Evolutionary conservation across 2,888 invertebrate genomes (phyloP).

Genomic region (Netelia fuscicornis): DNA sequence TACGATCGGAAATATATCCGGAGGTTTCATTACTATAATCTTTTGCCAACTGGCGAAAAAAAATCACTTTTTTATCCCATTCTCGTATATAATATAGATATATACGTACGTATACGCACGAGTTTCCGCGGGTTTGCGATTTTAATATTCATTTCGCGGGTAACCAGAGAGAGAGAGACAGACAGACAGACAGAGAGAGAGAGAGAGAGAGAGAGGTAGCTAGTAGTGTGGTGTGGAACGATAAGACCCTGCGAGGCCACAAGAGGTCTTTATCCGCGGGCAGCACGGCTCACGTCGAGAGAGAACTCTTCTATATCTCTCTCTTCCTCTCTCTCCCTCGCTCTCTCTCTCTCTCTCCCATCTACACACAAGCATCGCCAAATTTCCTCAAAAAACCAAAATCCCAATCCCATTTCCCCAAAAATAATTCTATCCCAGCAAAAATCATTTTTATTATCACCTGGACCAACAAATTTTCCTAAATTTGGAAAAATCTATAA

Average conservation of each 20-base stretch:
- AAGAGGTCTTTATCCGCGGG: slow-evolving; percentile 70
- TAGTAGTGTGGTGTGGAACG: slow-evolving; percentile 65
- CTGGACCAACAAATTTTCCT: not conserved
- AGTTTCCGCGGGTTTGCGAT: slow-evolving; percentile 62
- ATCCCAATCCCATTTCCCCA: not conserved
- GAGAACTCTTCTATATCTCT: not conserved
- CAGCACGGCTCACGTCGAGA: slow-evolving; percentile 38
- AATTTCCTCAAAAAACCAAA: not conserved
- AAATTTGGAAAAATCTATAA: not conserved
- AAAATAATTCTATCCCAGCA: not conserved
- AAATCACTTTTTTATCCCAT: slow-evolving; percentile 9
- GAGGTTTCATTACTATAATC: slow-evolving; percentile 45
- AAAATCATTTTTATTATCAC: not conserved
- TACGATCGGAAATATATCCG: slow-evolving; percentile 40
- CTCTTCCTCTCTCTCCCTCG: not conserved
- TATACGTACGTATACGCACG: not conserved
- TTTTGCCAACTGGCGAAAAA: slow-evolving; percentile 49
- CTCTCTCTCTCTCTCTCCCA: not conserved
- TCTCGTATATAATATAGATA: not conserved
- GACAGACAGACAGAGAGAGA: not conserved
- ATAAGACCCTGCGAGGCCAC: slow-evolving; percentile 70
- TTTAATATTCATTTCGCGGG: slow-evolving; percentile 77
- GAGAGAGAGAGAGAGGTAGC: slow-evolving; percentile 38
- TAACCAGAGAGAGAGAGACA: slow-evolving; percentile 57
- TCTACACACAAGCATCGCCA: not conserved